Evolutionary conservation across 1,140 invertebrate genomes (phyloP), one percentile per base, ranked within the genome.

Genomic region (Drosophila kohkoa): DNA sequence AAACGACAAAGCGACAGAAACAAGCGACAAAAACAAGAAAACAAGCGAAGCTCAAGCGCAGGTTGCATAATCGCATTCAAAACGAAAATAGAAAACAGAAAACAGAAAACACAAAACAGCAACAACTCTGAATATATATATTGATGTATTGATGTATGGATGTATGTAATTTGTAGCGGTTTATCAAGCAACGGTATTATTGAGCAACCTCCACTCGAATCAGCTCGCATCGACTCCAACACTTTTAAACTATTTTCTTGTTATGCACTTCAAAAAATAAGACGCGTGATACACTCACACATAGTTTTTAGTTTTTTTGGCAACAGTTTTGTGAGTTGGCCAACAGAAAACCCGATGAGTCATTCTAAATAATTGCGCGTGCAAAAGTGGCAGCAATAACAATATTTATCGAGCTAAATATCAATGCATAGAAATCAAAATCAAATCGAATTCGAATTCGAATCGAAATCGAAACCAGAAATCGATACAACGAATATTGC

Each of bases 131-230:
- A 25, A 41, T 28, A 52, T 20, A 35, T 41, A 52, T 73, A 86
- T 87, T 76, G 82, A 86, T 85, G 64, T 59, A 59, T 75, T 3
- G 20, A 60, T 55, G 48, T 69, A 69, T 51, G 8, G 32, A 48
- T 75, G 28, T 80, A 69, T 88, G 83, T 87, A 77, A 88, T 87
- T 87, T 87, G 85, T 87, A 83, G 83, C 85, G 83, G 83, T 89
- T 87, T 87, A 87, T 87, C 83, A 83, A 69, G 82, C 80, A 77
- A 88, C 83, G 83, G 83, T 75, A 80, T 83, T 87, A 73, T 89
- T 87, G 80, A 77, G 83, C 83, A 88, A 87, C 83, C 79, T 79
- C 82, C 83, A 72, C 81, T 81, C 75, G 74, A 81, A 49, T 48
- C 72, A 52, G 58, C 57, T 62, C 75, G 32, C 74, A 52, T 32